These are phyloP conservation scores for Pelodiscus sinensis DNA, from an alignment of 2,113 vertebrate species.

Conservation along the genomic window DNA sequence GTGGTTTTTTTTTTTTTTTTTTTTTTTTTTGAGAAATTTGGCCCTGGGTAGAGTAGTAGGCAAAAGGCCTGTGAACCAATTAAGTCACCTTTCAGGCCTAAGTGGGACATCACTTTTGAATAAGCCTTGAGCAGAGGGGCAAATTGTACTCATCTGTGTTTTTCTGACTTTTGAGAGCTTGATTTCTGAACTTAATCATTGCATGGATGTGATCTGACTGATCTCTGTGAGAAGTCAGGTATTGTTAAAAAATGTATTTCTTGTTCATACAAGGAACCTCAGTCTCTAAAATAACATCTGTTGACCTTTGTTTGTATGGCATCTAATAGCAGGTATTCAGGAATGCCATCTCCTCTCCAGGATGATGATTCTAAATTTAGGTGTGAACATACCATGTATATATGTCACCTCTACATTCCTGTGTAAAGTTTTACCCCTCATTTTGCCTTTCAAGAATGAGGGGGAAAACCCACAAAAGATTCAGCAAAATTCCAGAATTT, in stretches of 20 bases:
- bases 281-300: not conserved
- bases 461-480: not conserved
- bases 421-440: not conserved
- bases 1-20: not conserved
- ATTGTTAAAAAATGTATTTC: not conserved
- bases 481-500: not conserved
- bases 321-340: not conserved
- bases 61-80: not conserved
- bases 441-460: not conserved
- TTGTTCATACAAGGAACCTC: not conserved
- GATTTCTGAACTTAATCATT: constrained; percentile 37
- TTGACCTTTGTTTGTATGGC: not conserved
- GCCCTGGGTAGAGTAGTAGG: not conserved
- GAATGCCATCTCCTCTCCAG: not conserved
- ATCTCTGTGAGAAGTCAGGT: not conserved
- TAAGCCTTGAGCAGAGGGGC: not conserved
- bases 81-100: not conserved
- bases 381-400: not conserved
- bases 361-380: not conserved
- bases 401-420: not conserved
- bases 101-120: not conserved
- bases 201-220: not conserved
- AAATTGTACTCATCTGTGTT: constrained; percentile 53
- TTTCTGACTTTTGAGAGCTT: constrained; percentile 51
- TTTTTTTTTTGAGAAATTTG: not conserved